phyloP scores from a whole-genome alignment of 2,888 invertebrate species.

The Ochropacha duplaris region DNA sequence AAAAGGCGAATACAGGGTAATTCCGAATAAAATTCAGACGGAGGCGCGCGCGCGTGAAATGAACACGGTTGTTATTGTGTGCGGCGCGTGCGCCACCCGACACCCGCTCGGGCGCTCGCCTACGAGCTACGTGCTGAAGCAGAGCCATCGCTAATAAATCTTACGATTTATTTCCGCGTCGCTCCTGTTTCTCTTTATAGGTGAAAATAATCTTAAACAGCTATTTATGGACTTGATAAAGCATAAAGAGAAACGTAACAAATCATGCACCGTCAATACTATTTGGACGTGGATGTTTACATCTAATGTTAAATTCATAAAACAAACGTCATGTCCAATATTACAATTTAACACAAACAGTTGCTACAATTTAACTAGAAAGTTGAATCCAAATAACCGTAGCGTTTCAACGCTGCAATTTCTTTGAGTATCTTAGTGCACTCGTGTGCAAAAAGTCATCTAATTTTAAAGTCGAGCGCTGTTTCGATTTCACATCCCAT shows the following conservation, averaged over 20 bases:
- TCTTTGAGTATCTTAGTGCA: slow-evolving; percentile 52
- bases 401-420: slow-evolving; percentile 50
- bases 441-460: slow-evolving; percentile 65
- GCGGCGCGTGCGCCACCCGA: slow-evolving; percentile 35
- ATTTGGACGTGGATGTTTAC: slow-evolving; percentile 26
- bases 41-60: slow-evolving; percentile 72
- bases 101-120: slow-evolving; percentile 16
- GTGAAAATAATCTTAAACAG: slow-evolving; percentile 59
- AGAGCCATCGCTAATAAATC: slow-evolving; percentile 58
- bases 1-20: slow-evolving; percentile 64
- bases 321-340: slow-evolving; percentile 5
- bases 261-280: slow-evolving; percentile 32
- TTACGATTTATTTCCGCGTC: slow-evolving; percentile 63
- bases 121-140: slow-evolving; percentile 36
- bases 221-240: slow-evolving; percentile 53
- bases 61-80: slow-evolving; percentile 44
- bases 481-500: slow-evolving; percentile 79
- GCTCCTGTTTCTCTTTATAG: slow-evolving; percentile 63
- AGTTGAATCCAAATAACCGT: slow-evolving; percentile 59
- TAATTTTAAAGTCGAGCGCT: slow-evolving; percentile 66
- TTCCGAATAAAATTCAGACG: slow-evolving; percentile 62
- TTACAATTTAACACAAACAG: too few species aligned
- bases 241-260: slow-evolving; percentile 59
- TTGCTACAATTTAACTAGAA: slow-evolving; percentile 53
- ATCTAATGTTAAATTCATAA: neutral